Evolutionary conservation across 2,797 vertebrate species (phyloP).

Genomic region (Mus spretus): DNA sequence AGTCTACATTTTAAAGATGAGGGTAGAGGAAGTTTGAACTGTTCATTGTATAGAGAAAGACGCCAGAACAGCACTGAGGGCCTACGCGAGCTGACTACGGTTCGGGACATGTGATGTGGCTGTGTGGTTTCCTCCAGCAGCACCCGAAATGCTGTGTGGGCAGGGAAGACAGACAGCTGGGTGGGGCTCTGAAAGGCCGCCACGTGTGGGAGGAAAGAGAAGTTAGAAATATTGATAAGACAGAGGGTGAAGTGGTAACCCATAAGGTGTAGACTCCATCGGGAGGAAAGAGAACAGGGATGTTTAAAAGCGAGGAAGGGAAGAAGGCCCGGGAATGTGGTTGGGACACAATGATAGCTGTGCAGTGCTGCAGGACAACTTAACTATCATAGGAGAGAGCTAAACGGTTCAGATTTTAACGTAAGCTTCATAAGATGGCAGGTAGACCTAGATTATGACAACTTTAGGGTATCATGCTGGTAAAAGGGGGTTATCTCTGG

Average conservation of each 20-base stretch:
- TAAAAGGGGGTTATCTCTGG: neutral
- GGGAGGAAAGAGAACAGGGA: neutral
- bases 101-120: neutral
- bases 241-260: neutral
- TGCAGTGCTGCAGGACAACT: neutral
- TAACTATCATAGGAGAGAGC: neutral
- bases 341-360: neutral
- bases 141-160: neutral
- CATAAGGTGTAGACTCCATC: neutral
- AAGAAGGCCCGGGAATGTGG: neutral
- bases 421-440: neutral
- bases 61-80: neutral
- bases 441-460: conserved; percentile 6
- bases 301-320: neutral
- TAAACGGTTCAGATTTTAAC: conserved; percentile 26
- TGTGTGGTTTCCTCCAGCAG: neutral
- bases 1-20: conserved; percentile 21
- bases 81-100: neutral
- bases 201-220: conserved; percentile 14
- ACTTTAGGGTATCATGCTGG: neutral
- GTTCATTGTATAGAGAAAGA: neutral
- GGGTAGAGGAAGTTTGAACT: conserved; percentile 62
- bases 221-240: neutral
- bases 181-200: neutral
- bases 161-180: neutral